Base-by-base conservation (phyloP, 2,888 invertebrate species). In the Cheilosia soror region DNA sequence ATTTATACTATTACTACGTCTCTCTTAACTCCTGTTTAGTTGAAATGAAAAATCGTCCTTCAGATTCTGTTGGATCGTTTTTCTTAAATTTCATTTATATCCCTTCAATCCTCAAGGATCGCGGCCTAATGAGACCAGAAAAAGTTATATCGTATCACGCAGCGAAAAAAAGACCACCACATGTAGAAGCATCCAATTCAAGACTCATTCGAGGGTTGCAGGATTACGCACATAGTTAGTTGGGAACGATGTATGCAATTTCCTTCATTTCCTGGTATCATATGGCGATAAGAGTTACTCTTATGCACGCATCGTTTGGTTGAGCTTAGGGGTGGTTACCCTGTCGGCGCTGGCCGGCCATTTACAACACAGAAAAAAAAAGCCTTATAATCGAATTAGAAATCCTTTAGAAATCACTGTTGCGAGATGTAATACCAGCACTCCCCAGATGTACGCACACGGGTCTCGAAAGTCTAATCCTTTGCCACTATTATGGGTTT, bases 381-480 rank as follows among this genome's bases (percentile, higher is more conserved):
- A 72, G 81, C 66, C 80, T 71, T 81, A 62, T 85, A 85, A 85
- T 85, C 85, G 81, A 85, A 85, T 85, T 85, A 85, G 81, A 81
- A 72, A 85, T 85, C 81, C 81, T 85, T 81, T 81, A 72, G 85
- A 77, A 85, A 85, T 77, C 85, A 85, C 20, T 81, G 85, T 81
- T 55, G 81, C 75, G 85, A 75, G 42, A 76, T 81, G 71, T 81
- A 81, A 85, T 85, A 76, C 85, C 85, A 76, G 81, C 2, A 55
- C 68, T 73, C 60, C 29, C 49, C 62, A 81, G 68, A 66, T 68
- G 79, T 79, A 81, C 58, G 58, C 47, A 62, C 42, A 55, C 42
- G 9, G 20, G 29, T 42, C 37, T 40, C 33, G 29, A 33, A 42
- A 53, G 9, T 57, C 72, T 81, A 85, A 85, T 81, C 81, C 81